Evolutionary conservation across 2,797 vertebrate genomes (phyloP), one percentile per base, ranked within the genome.

Genomic region (Cyclura pinguis): DNA sequence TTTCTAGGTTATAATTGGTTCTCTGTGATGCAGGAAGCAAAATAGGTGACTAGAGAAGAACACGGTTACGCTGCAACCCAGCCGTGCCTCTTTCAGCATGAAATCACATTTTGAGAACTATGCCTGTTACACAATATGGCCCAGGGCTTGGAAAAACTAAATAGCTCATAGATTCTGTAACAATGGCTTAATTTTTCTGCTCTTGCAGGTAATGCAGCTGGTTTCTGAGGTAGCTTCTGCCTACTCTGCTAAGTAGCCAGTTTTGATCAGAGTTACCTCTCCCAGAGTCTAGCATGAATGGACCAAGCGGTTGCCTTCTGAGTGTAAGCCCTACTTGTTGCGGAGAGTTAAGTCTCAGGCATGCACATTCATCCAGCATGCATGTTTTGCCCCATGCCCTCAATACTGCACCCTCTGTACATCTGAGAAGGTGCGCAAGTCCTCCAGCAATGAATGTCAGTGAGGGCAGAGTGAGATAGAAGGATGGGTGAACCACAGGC

Each of bases 361-460:
- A 95, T 91, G 93, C 94, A 91, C 80, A 92, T 93, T 91, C 74
- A 92, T 83, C 89, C 14, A n/a, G 87, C 96, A 95, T 96, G 96
- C 95, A 96, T 89, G 89, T 91, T 3, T 84, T 0, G 52, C 94
- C 93, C 93, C 94, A 2, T 5, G 0, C 93, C 93, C 94, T 94
- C 91, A 85, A 93, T 86, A 94, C 89, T 91, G 89, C 90, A 6
- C 85, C 81, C 52, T 88, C 50, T 55, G 42, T 89, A 90, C 0
- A 0, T 84, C 90, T 90, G 87, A 92, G 77, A 90, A 18, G 5
- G 76, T 0, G n/a, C 62, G 86, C 91, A 73, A 67, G 42, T 47
- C 27, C 86, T 91, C 64, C 88, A 0, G 10, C 6, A 91, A 77
- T 0, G 14, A 88, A 78, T 95, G 95, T 77, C 92, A 90, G 92